These are phyloP conservation scores for Drosophila willistoni DNA, from an alignment of 1,140 invertebrate genomes.

Conservation along the genomic window DNA sequence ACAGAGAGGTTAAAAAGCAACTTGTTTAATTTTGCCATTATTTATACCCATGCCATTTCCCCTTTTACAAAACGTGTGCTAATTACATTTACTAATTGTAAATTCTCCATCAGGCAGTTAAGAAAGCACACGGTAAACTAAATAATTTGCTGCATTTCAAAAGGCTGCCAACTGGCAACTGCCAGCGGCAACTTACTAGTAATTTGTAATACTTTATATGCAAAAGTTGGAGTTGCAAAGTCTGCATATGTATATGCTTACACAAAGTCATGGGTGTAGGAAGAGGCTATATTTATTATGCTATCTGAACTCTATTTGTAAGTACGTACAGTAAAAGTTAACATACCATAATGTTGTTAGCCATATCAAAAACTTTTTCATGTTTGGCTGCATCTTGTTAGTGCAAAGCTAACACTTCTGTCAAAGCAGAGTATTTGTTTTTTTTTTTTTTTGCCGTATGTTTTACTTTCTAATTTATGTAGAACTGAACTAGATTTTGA, in stretches of 20 bases:
- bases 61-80: slow-evolving; percentile 43
- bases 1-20: slow-evolving; percentile 15
- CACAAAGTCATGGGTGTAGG: too few species aligned
- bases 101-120: slow-evolving; percentile 17
- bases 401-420: too few species aligned
- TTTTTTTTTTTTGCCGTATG: too few species aligned
- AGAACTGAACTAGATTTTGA: too few species aligned
- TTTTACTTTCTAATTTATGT: too few species aligned
- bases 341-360: too few species aligned
- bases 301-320: too few species aligned
- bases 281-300: too few species aligned
- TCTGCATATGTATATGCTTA: not conserved
- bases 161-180: slow-evolving; percentile 56
- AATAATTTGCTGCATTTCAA: slow-evolving; percentile 68
- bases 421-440: too few species aligned
- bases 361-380: too few species aligned
- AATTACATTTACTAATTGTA: slow-evolving; percentile 64
- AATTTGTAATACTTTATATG: slow-evolving; percentile 74
- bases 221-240: slow-evolving; percentile 29
- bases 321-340: too few species aligned
- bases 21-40: slow-evolving; percentile 68
- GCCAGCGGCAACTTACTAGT: slow-evolving; percentile 71
- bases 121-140: slow-evolving; percentile 22
- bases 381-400: too few species aligned
- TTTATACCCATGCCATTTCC: slow-evolving; percentile 65